Evolutionary conservation across 2,797 vertebrate species (phyloP), one percentile per base, ranked within the genome.

Genomic region (Cuculus canorus): DNA sequence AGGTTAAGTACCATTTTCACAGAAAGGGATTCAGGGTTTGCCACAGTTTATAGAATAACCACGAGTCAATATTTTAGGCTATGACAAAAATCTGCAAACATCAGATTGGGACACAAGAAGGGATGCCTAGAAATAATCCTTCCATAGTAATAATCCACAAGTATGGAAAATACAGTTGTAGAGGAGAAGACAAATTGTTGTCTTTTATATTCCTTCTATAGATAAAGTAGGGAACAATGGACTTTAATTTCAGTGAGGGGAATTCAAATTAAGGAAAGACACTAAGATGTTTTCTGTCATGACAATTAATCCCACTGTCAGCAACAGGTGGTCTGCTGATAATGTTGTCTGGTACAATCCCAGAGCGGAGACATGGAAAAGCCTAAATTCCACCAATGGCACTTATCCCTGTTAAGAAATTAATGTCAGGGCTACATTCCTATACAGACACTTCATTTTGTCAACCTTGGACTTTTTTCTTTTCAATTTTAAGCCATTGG

Each of bases 401-500:
- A n/a, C 17, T 75, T 75, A 45, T 5, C 82, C 19, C 30, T 90
- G 4, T 90, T 76, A 82, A 33, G 61, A 82, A 70, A 23, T 81
- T 69, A 45, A 68, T 30, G 19, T 72, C 63, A 92, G 33, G 22
- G 16, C 24, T 79, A 65, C 7, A 28, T 77, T 22, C 16, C 43
- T 73, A 23, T 41, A 60, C 8, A 85, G 52, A 63, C 10, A 69
- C 65, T 11, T 84, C 3, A 60, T 82, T 96, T 37, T 73, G 37
- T 37, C 52, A 65, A 61, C 54, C 41, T 68, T 59, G 47, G 27
- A 39, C 13, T 23, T 80, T 21, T 73, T n/a, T 60, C 65, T 85
- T 88, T 90, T 47, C 45, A 77, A 16, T 75, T 92, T 90, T 65
- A 84, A 88, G 45, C 25, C 69, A 61, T 91, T 91, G 82, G 43